Conservation (phyloP, 2,888 invertebrate genomes). For the Muschampia staudingeri region DNA sequence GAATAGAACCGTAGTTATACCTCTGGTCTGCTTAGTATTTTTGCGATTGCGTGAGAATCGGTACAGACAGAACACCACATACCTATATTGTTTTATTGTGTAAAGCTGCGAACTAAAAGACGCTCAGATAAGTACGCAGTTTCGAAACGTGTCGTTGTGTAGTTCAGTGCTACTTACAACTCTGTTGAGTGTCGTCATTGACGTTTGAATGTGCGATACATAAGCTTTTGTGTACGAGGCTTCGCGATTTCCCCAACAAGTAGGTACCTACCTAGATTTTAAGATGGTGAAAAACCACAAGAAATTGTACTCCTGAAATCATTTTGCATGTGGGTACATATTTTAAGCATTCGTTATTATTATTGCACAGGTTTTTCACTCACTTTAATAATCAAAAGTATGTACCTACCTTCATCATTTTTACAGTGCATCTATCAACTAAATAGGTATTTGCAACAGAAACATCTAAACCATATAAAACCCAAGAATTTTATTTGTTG, state of each 20-base stretch:
- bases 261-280: conserved; percentile 24
- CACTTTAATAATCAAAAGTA: no score
- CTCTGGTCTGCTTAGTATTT: background rate
- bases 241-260: conserved; percentile 49
- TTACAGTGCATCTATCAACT: no score
- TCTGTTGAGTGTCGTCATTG: conserved; percentile 75
- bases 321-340: background rate
- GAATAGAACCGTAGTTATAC: no score
- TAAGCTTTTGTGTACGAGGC: conserved; percentile 61
- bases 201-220: conserved; percentile 71
- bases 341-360: no score
- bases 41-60: conserved; percentile 76
- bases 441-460: no score
- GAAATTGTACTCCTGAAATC: background rate
- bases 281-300: conserved; percentile 63
- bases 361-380: no score
- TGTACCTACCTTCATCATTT: no score
- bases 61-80: conserved; percentile 46
- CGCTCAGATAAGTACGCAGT: conserved; percentile 77
- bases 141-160: conserved; percentile 78
- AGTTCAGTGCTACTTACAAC: conserved; percentile 52
- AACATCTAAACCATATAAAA: no score
- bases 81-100: conserved; percentile 74
- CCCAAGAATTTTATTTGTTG: no score
- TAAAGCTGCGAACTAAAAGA: conserved; percentile 78